phyloP scores from a whole-genome alignment of 37 sponge, comb jelly and placozoan genomes.

The Diacarnus erythraeanus region DNA sequence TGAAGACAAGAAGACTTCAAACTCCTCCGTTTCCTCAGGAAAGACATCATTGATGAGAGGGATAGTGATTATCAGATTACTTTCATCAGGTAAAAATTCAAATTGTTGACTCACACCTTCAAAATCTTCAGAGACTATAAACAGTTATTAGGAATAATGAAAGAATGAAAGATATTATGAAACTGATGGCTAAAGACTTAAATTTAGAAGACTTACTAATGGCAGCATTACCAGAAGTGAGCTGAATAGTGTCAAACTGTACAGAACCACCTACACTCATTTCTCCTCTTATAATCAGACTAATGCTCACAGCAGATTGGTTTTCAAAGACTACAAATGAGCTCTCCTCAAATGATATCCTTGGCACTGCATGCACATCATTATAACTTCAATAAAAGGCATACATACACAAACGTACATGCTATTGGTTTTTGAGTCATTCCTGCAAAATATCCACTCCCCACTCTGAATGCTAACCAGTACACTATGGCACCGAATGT shows the following conservation, averaged over 20 bases:
- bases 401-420: constrained; percentile 1
- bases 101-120: background rate
- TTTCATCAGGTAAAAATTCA: background rate
- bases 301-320: background rate
- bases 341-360: background rate
- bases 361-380: constrained; percentile 8
- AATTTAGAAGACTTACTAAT: background rate
- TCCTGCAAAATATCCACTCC: constrained; percentile 49
- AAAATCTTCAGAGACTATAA: background rate
- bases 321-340: background rate
- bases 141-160: too few relatives aligned
- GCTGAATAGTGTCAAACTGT: background rate
- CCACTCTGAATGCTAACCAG: constrained; percentile 12
- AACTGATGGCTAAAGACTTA: too few relatives aligned
- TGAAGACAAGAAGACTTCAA: constrained; percentile 29
- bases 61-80: background rate
- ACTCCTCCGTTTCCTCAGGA: constrained; percentile 17
- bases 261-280: background rate
- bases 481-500: constrained; percentile 27
- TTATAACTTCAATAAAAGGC: background rate
- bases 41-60: constrained; percentile 23
- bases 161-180: constrained; percentile 4
- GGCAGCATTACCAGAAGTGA: background rate
- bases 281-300: background rate
- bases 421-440: constrained; percentile 41